Conservation (phyloP, 2,113 vertebrate genomes). For the Bolborhynchus lineola region DNA sequence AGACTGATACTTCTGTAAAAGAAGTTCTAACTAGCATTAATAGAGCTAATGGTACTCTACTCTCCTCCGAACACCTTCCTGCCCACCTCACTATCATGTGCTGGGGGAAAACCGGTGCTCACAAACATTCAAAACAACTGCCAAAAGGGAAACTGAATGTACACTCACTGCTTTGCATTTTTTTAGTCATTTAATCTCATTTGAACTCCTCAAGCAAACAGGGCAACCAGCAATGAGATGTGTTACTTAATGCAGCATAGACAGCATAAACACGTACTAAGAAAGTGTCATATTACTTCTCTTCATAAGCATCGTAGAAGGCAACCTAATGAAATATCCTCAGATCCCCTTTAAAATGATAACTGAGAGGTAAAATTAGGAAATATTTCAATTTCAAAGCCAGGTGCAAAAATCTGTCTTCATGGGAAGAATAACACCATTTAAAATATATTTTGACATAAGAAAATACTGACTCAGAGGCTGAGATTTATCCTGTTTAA, state of each 20-base stretch:
- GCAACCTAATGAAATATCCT: background rate
- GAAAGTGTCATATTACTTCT: background rate
- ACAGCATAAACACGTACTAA: background rate
- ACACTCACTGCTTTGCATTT: background rate
- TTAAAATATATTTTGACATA: background rate
- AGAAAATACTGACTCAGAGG: background rate
- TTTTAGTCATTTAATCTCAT: background rate
- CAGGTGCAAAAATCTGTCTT: background rate
- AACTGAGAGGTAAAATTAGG: rapidly evolving
- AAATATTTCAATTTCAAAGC: background rate
- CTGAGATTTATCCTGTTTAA: background rate
- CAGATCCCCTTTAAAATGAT: background rate
- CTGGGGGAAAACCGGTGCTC: background rate
- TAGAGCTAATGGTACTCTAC: rapidly evolving
- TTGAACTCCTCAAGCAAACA: background rate
- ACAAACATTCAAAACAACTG: background rate
- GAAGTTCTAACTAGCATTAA: background rate
- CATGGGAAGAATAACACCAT: background rate
- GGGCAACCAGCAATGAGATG: background rate
- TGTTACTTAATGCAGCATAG: background rate
- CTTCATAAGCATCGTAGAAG: background rate
- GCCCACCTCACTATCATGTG: background rate
- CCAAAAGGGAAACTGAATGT: background rate
- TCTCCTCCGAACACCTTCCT: background rate
- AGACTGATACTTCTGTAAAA: rapidly evolving